phyloP scores from a whole-genome alignment of 1,140 invertebrate species.

The Saccostrea cuccullata region DNA sequence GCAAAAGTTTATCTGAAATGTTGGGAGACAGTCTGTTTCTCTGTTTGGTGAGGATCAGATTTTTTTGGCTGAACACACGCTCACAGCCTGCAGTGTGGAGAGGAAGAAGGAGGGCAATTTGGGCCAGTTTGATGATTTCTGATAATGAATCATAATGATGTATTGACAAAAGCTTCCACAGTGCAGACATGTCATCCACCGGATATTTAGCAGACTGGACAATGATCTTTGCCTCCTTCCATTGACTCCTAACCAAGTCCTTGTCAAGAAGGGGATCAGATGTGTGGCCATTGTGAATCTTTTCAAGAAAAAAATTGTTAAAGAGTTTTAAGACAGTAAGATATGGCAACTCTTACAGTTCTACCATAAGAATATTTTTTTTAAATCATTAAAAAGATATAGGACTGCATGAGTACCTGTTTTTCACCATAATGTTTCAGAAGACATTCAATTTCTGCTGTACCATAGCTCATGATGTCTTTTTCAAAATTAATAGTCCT shows the following conservation, averaged over 20 bases:
- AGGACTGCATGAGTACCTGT: not conserved
- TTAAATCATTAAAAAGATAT: too few species aligned
- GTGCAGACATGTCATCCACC: not conserved
- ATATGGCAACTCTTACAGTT: too few species aligned
- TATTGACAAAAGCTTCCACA: not conserved
- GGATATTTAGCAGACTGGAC: slow-evolving; percentile 14
- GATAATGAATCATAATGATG: slow-evolving; percentile 8
- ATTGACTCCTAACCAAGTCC: not conserved
- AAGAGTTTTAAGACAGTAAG: too few species aligned
- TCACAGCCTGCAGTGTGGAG: too few species aligned
- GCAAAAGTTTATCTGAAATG: slow-evolving; percentile 21
- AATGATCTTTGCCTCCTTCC: slow-evolving; percentile 7
- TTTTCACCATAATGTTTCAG: slow-evolving; percentile 25
- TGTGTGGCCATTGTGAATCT: not conserved
- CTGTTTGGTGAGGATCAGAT: slow-evolving; percentile 34
- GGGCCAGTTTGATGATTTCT: slow-evolving; percentile 17
- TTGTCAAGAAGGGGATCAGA: not conserved
- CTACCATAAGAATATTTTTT: too few species aligned
- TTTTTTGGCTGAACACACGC: slow-evolving; percentile 39
- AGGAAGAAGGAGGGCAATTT: slow-evolving; percentile 22
- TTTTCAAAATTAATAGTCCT: slow-evolving; percentile 24
- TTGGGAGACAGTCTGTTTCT: slow-evolving; percentile 19
- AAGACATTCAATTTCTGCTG: not conserved
- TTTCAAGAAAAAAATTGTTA: too few species aligned
- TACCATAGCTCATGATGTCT: slow-evolving; percentile 20